Evolutionary conservation across 1,140 invertebrate genomes (phyloP).

Genomic region (Drosophila takahashii): DNA sequence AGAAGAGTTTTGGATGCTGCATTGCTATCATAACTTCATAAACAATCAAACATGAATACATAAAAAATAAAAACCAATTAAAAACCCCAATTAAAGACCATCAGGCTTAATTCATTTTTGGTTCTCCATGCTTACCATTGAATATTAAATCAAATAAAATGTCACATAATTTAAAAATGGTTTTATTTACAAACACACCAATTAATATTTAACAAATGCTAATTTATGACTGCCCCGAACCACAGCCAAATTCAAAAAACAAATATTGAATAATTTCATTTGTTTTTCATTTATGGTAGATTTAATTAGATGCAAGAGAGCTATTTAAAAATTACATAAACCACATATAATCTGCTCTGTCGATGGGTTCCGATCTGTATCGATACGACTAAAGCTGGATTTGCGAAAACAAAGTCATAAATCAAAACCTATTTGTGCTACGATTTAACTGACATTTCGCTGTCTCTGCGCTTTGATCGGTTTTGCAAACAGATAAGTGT

Average conservation of each 20-base stretch:
- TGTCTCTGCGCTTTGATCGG: conserved; percentile 41
- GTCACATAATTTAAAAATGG: background rate
- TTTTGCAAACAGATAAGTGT: conserved; percentile 58
- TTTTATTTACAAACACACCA: conserved; percentile 5
- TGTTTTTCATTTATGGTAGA: background rate
- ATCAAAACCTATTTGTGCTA: conserved; percentile 51
- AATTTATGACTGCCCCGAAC: conserved; percentile 12
- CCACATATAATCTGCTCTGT: background rate
- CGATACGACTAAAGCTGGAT: conserved; percentile 20
- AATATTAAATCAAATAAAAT: background rate
- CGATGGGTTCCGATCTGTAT: background rate
- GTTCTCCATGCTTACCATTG: background rate
- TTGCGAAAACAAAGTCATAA: conserved; percentile 58
- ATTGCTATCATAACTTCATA: no score
- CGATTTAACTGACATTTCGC: conserved; percentile 54
- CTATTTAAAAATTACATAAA: background rate
- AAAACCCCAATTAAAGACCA: background rate
- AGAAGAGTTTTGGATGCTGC: no score
- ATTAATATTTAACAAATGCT: conserved; percentile 39
- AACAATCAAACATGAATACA: background rate
- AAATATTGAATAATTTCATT: conserved; percentile 5
- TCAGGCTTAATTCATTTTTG: no score
- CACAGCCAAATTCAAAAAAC: background rate
- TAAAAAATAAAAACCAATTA: background rate
- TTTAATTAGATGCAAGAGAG: background rate